Percentiles rank a stretch among this genome's conserved stretches.
phyloP scores from a whole-genome alignment of 2,113 vertebrate species.

The Cettia cetti region DNA sequence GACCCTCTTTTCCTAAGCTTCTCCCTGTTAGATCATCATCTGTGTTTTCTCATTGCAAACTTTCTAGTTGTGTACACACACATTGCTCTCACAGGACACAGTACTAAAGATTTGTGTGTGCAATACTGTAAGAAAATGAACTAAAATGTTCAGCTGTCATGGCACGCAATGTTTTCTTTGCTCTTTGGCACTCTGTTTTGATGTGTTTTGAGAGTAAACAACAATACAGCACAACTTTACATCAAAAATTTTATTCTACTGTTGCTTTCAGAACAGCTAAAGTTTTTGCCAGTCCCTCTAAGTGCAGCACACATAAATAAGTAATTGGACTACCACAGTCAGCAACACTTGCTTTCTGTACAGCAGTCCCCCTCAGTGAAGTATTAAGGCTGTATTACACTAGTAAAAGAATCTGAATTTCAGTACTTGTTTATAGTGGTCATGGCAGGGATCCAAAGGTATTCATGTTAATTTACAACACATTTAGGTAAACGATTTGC shows the following conservation, averaged over 20 bases:
- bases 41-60: not conserved
- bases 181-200: not conserved
- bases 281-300: not conserved
- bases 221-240: conserved; percentile 5
- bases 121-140: not conserved
- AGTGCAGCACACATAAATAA: conserved; percentile 43
- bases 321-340: conserved; percentile 45
- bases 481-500: conserved; percentile 47
- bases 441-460: conserved; percentile 66
- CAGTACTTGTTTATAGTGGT: conserved; percentile 67
- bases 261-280: not conserved
- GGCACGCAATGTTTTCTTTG: conserved; percentile 15
- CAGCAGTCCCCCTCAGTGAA: conserved; percentile 35
- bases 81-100: not conserved
- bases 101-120: not conserved
- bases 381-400: conserved; percentile 38
- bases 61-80: not conserved
- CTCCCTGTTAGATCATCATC: not conserved
- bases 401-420: conserved; percentile 65
- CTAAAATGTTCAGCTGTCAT: not conserved
- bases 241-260: conserved; percentile 35
- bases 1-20: not conserved
- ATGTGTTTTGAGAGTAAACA: conserved; percentile 60
- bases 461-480: conserved; percentile 70
- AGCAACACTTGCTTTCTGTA: conserved; percentile 32